Conservation (phyloP, 2,113 vertebrate species). For the Sigmodon hispidus region DNA sequence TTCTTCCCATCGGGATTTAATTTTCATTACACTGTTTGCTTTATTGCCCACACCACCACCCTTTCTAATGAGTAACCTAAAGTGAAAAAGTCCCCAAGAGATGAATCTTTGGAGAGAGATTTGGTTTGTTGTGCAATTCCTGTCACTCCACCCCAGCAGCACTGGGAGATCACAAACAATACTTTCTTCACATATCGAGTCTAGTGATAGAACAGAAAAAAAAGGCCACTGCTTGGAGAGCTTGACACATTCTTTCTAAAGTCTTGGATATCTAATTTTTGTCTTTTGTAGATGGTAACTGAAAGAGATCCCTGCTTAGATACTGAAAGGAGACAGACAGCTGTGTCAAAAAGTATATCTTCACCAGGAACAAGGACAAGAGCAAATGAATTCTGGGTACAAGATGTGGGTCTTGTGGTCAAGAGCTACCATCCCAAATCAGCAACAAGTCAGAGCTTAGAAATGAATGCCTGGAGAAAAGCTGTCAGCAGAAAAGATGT, state of each 20-base stretch:
- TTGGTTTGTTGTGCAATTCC: not conserved
- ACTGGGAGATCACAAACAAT: not conserved
- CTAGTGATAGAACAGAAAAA: not conserved
- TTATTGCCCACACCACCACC: slow-evolving; percentile 48
- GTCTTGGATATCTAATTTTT: not conserved
- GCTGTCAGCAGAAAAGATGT: accelerated
- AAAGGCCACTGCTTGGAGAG: not conserved
- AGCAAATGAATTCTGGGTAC: not conserved
- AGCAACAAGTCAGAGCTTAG: not conserved
- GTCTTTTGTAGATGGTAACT: not conserved
- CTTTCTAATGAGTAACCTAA: slow-evolving; percentile 70
- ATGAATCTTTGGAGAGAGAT: slow-evolving; percentile 37
- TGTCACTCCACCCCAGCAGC: not conserved
- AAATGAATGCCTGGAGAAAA: not conserved
- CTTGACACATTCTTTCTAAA: not conserved
- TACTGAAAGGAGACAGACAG: not conserved
- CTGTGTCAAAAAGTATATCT: not conserved
- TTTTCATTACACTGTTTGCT: slow-evolving; percentile 64
- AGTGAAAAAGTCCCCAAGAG: slow-evolving; percentile 7
- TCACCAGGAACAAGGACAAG: not conserved
- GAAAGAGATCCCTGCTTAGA: not conserved
- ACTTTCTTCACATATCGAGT: not conserved
- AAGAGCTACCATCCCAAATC: not conserved
- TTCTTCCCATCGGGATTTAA: slow-evolving; percentile 56
- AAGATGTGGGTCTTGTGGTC: not conserved